Base-by-base conservation (phyloP, 2,113 vertebrate species). In the Rostratula benghalensis region DNA sequence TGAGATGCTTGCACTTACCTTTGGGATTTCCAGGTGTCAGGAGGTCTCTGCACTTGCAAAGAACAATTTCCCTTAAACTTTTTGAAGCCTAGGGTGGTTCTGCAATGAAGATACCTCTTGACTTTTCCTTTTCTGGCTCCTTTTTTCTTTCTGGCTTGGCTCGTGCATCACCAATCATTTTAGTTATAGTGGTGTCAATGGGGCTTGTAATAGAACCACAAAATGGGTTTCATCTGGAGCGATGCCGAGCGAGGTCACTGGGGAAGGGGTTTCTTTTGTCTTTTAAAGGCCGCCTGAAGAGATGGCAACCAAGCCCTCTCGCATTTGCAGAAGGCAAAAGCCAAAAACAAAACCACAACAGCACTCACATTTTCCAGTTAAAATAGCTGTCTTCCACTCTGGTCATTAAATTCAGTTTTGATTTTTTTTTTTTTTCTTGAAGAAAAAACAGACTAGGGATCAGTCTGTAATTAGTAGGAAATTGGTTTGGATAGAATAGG, bases 171-270 rank as follows among this genome's bases (percentile, higher is more conserved):
- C 65, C 77, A 85, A 85, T 87, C 65, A 79, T 50, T 95, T 79
- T 23, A 57, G 78, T 76, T 76, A 11, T 48, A 46, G 83, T 1
- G 4, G 45, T 94, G 87, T 93, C 65, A 53, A 2, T 27, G 70
- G 76, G 41, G 57, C 59, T 95, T 76, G 91, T 88, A 91, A 76
- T 33, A 27, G 7, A 93, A 89, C 94, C 93, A 41, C 91, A 94
- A 90, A 95, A 95, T 87, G 74, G 39, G 87, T 50, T 43, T 37
- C 89, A 93, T 91, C 93, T 95, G 95, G 84, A 90, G 63, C 2
- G 3, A 17, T 10, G 37, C 74, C 41, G 67, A 76, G 70, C 3
- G 1, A 83, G 81, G 74, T 83, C 94, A 73, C 74, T 0, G 0
- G 43, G 74, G 65, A 84, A 3, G 10, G 67, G 61, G 21, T 3